Base-by-base conservation (phyloP, 2,113 vertebrate species). In the Sturnus vulgaris region DNA sequence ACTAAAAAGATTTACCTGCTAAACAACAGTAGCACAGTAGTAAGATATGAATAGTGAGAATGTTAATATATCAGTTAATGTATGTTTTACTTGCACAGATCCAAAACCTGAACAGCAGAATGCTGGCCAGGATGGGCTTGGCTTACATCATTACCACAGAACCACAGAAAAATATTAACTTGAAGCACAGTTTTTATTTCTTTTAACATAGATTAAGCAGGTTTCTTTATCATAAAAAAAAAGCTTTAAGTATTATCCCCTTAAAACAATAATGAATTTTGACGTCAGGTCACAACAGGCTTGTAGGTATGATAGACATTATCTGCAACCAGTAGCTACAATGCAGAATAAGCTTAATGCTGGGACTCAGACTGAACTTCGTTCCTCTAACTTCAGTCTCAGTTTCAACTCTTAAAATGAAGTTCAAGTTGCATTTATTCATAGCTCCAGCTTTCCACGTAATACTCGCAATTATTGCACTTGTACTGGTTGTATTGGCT, bases 391-490 rank as follows among this genome's bases (percentile, higher is more conserved):
- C 30, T 35, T 81, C 47, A 49, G 1, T 23, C 57, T 69, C 47
- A 85, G 57, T 64, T 96, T 83, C 47, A 81, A 39, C 27, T 92
- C 78, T 63, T 56, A 79, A 63, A 80, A 60, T 47, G 75, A 91
- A 92, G 60, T 66, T 86, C 71, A 94, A 94, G 88, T 82, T 92
- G 52, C 68, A 73, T 53, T 93, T 85, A 92, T 86, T 89, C 84
- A 78, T 69, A 72, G 69, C 90, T 86, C 95, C 89, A 97, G 82
- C 95, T 78, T 93, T 83, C 94, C 47, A 91, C 28, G 33, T 95
- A 95, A 97, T 95, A 97, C 92, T 94, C 3, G 7, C 96, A 94
- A 71, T 97, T 98, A 98, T 98, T 98, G 98, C 98, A 98, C 97
- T 97, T 97, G 76, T 95, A 97, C 96, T 95, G 96, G 94, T 96